These are phyloP conservation scores for Xestia c-nigrum DNA, from an alignment of 2,888 invertebrate species.

Conservation along the genomic window DNA sequence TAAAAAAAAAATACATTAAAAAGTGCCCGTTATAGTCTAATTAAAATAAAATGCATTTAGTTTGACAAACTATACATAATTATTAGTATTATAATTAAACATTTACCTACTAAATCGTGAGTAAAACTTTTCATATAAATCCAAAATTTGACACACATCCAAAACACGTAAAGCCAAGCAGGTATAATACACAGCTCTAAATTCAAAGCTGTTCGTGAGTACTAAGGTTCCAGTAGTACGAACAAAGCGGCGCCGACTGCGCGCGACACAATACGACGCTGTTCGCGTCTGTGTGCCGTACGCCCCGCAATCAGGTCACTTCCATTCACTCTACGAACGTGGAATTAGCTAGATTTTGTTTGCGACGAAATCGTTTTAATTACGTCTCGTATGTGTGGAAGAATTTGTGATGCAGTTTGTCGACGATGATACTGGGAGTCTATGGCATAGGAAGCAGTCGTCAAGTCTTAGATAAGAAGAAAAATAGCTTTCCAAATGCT, in stretches of 20 bases:
- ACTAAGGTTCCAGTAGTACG: constrained; percentile 50
- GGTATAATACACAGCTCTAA: constrained; percentile 57
- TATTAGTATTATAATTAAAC: background rate
- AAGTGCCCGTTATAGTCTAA: too few relatives aligned
- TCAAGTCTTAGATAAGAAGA: background rate
- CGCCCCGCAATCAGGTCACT: constrained; percentile 66
- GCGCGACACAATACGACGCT: constrained; percentile 61
- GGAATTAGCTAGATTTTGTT: constrained; percentile 61
- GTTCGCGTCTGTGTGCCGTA: constrained; percentile 42
- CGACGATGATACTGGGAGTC: background rate
- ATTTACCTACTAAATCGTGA: background rate
- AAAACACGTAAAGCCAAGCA: constrained; percentile 29
- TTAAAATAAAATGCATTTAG: too few relatives aligned
- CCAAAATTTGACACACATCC: constrained; percentile 22
- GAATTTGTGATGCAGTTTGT: background rate
- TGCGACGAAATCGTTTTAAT: constrained; percentile 23
- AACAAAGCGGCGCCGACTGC: constrained; percentile 61
- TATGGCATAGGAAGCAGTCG: background rate
- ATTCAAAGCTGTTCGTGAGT: constrained; percentile 50
- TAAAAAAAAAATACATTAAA: too few relatives aligned
- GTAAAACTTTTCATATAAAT: constrained; percentile 36
- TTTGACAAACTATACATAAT: too few relatives aligned
- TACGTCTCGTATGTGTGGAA: background rate
- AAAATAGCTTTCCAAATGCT: background rate
- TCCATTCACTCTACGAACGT: constrained; percentile 56